phyloP scores from a whole-genome alignment of 2,797 vertebrate genomes.

The Paedocypris micromegethes region DNA sequence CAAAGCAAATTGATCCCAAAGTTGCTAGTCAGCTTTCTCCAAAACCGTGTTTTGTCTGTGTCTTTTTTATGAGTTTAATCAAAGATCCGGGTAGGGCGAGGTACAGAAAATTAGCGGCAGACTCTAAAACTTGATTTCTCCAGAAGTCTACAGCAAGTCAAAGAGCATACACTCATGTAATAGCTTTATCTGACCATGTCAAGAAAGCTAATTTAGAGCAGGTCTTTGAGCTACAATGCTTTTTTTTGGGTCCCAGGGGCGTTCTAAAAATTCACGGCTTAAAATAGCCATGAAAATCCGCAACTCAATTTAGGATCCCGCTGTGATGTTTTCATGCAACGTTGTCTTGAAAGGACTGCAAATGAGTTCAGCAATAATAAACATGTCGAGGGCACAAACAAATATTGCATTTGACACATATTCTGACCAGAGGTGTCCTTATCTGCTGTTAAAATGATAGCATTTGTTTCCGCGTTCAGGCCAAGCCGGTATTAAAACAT shows the following conservation, averaged over 20 bases:
- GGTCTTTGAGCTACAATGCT: conserved; percentile 23
- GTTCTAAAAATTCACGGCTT: conserved; percentile 29
- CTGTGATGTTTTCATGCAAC: conserved; percentile 27
- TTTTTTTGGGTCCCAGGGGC: conserved; percentile 1
- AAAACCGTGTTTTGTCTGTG: no score
- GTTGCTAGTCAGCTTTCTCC: no score
- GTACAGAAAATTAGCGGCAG: conserved; percentile 21
- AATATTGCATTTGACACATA: no score
- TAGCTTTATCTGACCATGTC: conserved; percentile 38
- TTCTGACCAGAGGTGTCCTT: no score
- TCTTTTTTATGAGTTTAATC: no score
- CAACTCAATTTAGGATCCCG: conserved; percentile 19
- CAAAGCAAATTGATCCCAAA: no score
- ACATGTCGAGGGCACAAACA: neutral
- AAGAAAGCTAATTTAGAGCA: conserved; percentile 27
- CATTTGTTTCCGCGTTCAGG: no score
- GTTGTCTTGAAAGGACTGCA: conserved; percentile 23
- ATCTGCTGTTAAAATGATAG: no score
- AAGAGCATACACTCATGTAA: conserved; percentile 19
- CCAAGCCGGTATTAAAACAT: no score
- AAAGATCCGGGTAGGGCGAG: no score
- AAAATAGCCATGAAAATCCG: conserved; percentile 22
- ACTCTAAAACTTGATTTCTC: conserved; percentile 5
- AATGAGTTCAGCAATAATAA: conserved; percentile 35
- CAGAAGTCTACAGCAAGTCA: neutral